These are phyloP conservation scores for Neosilurus mollespiculum DNA, from an alignment of 2,797 vertebrate genomes.

Conservation along the genomic window DNA sequence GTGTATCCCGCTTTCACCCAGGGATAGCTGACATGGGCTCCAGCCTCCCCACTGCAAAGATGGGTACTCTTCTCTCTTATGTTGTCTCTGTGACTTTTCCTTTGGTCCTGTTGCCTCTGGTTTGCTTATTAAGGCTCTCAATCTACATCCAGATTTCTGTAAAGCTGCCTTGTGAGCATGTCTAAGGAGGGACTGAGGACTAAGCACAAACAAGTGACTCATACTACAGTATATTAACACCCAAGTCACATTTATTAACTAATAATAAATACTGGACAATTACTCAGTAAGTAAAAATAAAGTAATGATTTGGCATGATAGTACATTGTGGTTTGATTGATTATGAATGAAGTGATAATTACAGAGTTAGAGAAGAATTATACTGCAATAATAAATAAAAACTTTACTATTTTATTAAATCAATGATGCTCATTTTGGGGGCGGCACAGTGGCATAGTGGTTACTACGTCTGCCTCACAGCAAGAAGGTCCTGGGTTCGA, in stretches of 20 bases:
- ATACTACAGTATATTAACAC: not conserved
- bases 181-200: not conserved
- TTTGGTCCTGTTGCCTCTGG: not conserved
- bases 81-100: not conserved
- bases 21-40: no score
- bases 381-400: not conserved
- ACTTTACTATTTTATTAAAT: not conserved
- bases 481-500: no score
- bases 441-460: no score
- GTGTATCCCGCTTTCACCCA: no score
- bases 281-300: slow-evolving; percentile 16
- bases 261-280: slow-evolving; percentile 13
- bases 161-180: slow-evolving; percentile 9
- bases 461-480: no score
- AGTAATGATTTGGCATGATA: not conserved
- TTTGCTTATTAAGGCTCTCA: slow-evolving; percentile 2
- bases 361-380: not conserved
- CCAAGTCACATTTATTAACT: not conserved
- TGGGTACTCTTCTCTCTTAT: not conserved
- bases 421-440: not conserved
- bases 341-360: slow-evolving; percentile 4
- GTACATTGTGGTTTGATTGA: not conserved
- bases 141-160: not conserved
- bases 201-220: not conserved
- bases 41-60: not conserved